Evolutionary conservation across 2,888 invertebrate genomes (phyloP).

Genomic region (Athalia rosae): DNA sequence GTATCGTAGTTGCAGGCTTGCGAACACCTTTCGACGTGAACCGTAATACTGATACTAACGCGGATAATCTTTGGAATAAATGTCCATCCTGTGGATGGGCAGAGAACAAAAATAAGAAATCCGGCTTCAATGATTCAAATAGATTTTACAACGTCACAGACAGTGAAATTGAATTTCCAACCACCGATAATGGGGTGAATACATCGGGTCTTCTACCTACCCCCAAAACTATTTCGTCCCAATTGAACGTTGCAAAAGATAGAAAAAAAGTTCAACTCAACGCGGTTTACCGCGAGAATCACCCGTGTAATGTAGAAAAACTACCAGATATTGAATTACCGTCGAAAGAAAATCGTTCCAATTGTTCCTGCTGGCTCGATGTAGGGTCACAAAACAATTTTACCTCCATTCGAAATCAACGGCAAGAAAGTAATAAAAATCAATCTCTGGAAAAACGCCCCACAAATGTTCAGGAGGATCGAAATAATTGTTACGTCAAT

Average conservation of each 20-base stretch:
- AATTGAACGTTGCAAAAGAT: neutral
- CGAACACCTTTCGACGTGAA: neutral
- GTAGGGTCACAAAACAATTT: neutral
- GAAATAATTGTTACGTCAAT: constrained; percentile 1
- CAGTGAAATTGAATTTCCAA: neutral
- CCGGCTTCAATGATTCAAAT: too few relatives aligned
- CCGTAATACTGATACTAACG: neutral
- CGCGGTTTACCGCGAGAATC: neutral
- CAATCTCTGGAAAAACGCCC: neutral
- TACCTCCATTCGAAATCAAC: neutral
- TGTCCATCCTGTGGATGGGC: constrained; percentile 36
- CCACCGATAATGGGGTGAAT: too few relatives aligned
- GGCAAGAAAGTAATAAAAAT: neutral
- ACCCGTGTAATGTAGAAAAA: neutral
- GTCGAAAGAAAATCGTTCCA: neutral
- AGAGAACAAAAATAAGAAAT: constrained; percentile 13
- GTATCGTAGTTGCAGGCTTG: neutral
- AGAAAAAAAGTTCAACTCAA: neutral
- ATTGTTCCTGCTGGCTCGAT: neutral
- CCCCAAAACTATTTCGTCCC: neutral
- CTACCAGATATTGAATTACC: neutral
- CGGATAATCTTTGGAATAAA: neutral
- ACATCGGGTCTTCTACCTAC: too few relatives aligned
- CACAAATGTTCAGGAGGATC: neutral
- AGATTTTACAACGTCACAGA: neutral